phyloP scores from a whole-genome alignment of 2,113 vertebrate species.

The Ictalurus punctatus region DNA sequence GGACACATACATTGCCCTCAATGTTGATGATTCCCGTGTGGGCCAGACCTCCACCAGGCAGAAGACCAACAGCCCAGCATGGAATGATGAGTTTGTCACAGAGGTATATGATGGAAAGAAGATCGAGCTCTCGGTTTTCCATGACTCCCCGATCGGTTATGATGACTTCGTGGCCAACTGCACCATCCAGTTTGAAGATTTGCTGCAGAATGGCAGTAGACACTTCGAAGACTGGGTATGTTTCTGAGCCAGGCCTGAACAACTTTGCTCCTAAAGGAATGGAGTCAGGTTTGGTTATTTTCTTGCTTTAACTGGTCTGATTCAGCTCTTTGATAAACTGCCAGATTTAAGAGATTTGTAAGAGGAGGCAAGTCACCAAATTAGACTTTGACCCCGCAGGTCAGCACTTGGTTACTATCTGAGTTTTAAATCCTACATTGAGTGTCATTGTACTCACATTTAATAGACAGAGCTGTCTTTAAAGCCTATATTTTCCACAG shows the following conservation, averaged over 20 bases:
- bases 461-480: neutral
- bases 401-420: neutral
- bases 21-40: slow-evolving; percentile 96
- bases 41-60: slow-evolving; percentile 95
- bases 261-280: neutral
- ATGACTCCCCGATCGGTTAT: slow-evolving; percentile 97
- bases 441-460: neutral
- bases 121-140: slow-evolving; percentile 97
- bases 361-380: neutral
- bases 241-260: slow-evolving; percentile 31
- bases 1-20: slow-evolving; percentile 97
- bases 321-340: neutral
- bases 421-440: neutral
- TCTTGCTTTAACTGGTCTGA: neutral
- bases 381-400: neutral
- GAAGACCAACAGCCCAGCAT: slow-evolving; percentile 95
- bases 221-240: slow-evolving; percentile 99
- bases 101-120: slow-evolving; percentile 93
- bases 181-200: slow-evolving; percentile 98
- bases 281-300: slow-evolving; percentile 22
- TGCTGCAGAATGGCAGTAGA: slow-evolving; percentile 96
- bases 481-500: neutral
- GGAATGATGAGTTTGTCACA: slow-evolving; percentile 98
- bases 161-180: slow-evolving; percentile 99
- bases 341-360: neutral